Conservation (phyloP, 2,888 invertebrate species). For the Caenorhabditis sp. region DNA sequence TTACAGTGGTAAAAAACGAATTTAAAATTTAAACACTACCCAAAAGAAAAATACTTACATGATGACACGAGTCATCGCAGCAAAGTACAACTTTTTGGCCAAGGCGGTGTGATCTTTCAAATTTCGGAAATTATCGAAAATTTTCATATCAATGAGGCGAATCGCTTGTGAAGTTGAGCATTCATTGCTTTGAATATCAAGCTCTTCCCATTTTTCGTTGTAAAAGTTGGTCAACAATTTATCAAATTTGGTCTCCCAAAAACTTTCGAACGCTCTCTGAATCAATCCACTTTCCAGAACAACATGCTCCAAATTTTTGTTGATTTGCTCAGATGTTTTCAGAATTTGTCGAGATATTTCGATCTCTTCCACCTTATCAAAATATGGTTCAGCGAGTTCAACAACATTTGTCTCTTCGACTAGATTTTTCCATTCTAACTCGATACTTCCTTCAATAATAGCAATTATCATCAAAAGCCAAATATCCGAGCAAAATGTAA, state of each 20-base stretch:
- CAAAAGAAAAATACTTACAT: constrained; percentile 1
- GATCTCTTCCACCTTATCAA: background rate
- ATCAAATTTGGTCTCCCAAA: constrained; percentile 18
- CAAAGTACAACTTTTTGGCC: constrained; percentile 22
- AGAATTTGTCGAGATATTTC: background rate
- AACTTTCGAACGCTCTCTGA: constrained; percentile 11
- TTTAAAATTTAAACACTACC: too few species aligned
- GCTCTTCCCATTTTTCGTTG: constrained; percentile 8
- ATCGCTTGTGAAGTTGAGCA: constrained; percentile 12
- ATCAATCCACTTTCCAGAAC: constrained; percentile 16
- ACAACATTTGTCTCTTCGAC: constrained; percentile 9
- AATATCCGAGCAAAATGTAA: constrained; percentile 22
- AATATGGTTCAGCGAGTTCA: background rate
- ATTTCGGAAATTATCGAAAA: constrained; percentile 15
- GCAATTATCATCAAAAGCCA: constrained; percentile 22
- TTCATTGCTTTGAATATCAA: constrained; percentile 6
- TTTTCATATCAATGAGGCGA: constrained; percentile 6
- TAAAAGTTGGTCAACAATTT: constrained; percentile 2
- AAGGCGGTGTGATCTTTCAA: constrained; percentile 21
- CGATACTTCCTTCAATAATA: constrained; percentile 19
- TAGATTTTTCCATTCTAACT: constrained; percentile 14
- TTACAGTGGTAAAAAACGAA: too few species aligned
- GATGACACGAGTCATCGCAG: constrained; percentile 15
- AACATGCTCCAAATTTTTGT: constrained; percentile 7
- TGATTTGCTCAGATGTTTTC: constrained; percentile 17